Evolutionary conservation across 1,140 invertebrate genomes (phyloP).

Genomic region (Procambarus virginalis): DNA sequence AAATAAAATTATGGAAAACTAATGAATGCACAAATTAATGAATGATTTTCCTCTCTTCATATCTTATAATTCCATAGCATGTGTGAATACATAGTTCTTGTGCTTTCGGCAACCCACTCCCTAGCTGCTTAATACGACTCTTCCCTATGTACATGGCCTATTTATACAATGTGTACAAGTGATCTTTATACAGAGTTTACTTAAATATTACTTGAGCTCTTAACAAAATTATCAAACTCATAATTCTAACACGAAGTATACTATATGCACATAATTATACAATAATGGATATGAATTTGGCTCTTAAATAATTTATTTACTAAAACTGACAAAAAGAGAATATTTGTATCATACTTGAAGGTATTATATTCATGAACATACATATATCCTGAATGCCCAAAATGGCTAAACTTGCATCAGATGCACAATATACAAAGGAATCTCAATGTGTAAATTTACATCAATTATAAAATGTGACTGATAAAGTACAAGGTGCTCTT

Average conservation of each 20-base stretch:
- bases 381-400: background rate
- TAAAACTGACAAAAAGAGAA: background rate
- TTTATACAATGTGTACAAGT: constrained; percentile 23
- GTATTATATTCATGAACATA: background rate
- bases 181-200: constrained; percentile 24
- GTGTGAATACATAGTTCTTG: constrained; percentile 1
- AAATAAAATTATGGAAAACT: background rate
- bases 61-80: background rate
- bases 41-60: background rate
- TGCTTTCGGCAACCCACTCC: background rate
- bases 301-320: background rate
- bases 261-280: background rate
- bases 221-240: constrained; percentile 8
- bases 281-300: constrained; percentile 4
- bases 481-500: background rate
- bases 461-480: background rate
- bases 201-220: constrained; percentile 45
- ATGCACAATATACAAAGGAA: background rate
- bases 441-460: background rate
- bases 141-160: background rate
- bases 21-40: background rate
- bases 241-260: background rate
- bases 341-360: background rate
- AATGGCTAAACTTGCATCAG: background rate
- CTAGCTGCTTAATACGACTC: constrained; percentile 3